Evolutionary conservation across 2,888 invertebrate genomes (phyloP).

Genomic region (Lepidochitona cinerea): DNA sequence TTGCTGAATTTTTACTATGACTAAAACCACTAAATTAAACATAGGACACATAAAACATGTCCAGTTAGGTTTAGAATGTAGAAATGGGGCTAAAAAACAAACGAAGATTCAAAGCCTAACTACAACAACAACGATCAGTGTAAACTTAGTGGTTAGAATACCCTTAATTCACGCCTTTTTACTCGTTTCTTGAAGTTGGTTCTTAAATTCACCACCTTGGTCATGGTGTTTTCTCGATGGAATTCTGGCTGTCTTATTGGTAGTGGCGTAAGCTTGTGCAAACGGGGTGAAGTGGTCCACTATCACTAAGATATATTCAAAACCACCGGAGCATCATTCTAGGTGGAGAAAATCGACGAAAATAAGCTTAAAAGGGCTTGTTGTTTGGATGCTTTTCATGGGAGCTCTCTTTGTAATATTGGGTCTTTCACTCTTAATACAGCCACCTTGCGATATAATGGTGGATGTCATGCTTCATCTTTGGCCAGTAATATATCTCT

Average conservation of each 20-base stretch:
- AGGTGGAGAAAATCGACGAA: not conserved
- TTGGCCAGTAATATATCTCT: slow-evolving; percentile 11
- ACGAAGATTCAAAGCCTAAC: no score
- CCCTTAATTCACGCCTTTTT: no score
- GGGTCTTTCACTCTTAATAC: not conserved
- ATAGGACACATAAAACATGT: no score
- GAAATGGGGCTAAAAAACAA: no score
- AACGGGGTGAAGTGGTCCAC: not conserved
- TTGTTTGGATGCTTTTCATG: not conserved
- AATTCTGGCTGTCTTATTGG: not conserved
- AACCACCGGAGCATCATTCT: not conserved
- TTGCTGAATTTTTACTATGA: no score
- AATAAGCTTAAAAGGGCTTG: not conserved
- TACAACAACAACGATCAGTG: no score
- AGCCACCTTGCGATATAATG: not conserved
- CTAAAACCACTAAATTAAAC: no score
- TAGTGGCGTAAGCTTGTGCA: not conserved
- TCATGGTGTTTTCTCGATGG: not conserved
- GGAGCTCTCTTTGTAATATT: not conserved
- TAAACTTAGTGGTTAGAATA: no score
- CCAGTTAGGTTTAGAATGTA: no score
- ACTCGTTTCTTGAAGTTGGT: no score
- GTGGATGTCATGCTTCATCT: not conserved
- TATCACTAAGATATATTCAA: not conserved
- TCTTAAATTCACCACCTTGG: no score